Conservation (phyloP, 2,888 invertebrate genomes). For the Prosopocoilus inquinatus region DNA sequence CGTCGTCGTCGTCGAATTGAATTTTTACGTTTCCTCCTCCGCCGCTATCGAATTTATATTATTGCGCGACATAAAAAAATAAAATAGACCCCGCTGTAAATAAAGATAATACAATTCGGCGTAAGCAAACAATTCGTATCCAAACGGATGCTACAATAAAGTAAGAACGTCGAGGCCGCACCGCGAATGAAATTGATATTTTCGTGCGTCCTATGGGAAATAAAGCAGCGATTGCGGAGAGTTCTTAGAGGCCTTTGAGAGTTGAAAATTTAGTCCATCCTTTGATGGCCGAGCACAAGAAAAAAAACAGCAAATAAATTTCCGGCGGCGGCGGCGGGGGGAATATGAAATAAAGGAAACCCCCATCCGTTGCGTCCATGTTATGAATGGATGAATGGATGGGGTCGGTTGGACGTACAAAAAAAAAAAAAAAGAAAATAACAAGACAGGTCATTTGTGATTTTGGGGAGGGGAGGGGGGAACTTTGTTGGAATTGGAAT, state of each 20-base stretch:
- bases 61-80: background rate
- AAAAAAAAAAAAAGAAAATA: no score
- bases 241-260: constrained; percentile 8
- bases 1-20: no score
- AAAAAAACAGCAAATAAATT: no score
- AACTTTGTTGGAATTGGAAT: no score
- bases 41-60: background rate
- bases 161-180: background rate
- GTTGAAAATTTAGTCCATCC: constrained; percentile 20
- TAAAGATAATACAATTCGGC: background rate
- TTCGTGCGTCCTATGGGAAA: background rate
- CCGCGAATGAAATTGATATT: background rate
- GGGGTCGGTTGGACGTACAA: no score
- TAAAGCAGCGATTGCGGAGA: background rate
- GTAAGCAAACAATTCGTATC: background rate
- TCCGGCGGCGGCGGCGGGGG: no score
- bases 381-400: no score
- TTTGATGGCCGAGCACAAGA: constrained; percentile 2
- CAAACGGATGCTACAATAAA: background rate
- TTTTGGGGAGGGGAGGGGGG: no score
- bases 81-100: background rate
- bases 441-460: no score
- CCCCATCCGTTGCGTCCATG: no score
- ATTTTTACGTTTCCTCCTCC: no score
- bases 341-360: no score